phyloP scores from a whole-genome alignment of 2,888 invertebrate genomes.

The Nomada hirtipes region DNA sequence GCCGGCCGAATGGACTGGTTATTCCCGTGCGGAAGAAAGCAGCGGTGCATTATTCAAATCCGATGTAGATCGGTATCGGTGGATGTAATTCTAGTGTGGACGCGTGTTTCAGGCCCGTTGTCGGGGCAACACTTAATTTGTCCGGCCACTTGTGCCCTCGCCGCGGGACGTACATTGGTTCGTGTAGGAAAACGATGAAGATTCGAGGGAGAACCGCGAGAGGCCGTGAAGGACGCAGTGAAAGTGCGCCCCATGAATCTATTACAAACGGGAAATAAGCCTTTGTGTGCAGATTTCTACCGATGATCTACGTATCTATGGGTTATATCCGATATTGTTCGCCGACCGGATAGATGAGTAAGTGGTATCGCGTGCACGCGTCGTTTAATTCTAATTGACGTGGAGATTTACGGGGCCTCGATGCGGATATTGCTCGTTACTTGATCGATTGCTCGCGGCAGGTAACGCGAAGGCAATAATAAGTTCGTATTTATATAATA shows the following conservation, averaged over 20 bases:
- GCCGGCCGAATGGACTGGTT: constrained; percentile 35
- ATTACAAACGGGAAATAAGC: constrained; percentile 38
- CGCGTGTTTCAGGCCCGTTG: constrained; percentile 73
- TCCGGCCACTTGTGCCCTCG: constrained; percentile 50
- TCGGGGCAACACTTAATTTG: constrained; percentile 76
- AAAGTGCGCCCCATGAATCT: constrained; percentile 42
- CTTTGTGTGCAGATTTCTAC: constrained; percentile 59
- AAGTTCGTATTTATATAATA: neutral
- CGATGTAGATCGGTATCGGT: constrained; percentile 75
- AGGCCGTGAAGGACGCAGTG: constrained; percentile 25
- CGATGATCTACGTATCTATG: constrained; percentile 38
- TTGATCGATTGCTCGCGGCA: neutral
- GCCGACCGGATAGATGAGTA: constrained; percentile 4
- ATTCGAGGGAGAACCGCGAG: constrained; percentile 42
- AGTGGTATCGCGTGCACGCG: constrained; percentile 18
- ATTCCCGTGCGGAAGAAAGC: constrained; percentile 56
- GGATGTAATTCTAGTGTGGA: constrained; percentile 75
- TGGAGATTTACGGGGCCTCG: constrained; percentile 8
- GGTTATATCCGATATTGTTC: constrained; percentile 25
- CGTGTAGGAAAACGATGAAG: constrained; percentile 5
- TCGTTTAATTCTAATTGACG: constrained; percentile 19
- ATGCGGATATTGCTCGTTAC: neutral
- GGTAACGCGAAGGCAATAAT: neutral
- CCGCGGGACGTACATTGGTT: constrained; percentile 53
- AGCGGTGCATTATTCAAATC: constrained; percentile 75